Base-by-base conservation (phyloP, 2,888 invertebrate genomes). In the Tipula helvola region DNA sequence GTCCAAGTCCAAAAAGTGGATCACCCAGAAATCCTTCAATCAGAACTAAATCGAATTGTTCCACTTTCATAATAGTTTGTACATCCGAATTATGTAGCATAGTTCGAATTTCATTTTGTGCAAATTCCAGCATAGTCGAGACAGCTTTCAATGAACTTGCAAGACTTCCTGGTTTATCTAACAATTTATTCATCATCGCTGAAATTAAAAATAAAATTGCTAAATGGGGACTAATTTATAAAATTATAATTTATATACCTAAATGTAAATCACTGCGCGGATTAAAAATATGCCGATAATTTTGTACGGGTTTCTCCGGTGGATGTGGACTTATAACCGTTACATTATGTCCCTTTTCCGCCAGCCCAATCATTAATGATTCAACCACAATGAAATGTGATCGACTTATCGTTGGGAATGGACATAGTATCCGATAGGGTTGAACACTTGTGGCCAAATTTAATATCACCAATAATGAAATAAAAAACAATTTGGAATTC, bases 11-110 rank as follows among this genome's bases (percentile, higher is more conserved):
- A 7, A 87, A 18, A 7, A 71, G 36, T 10, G 86, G 86, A 36
- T 86, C 85, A 3, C 87, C 88, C 5, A 87, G 41, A 4, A 86
- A 47, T 3, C 39, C 84, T 8, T 84, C 84, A 39, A 84, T n/a
- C 13, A 84, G 10, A 0, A 87, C 57, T 84, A 88, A 87, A 87
- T 88, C 88, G 85, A 88, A 88, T 3, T 41, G 36, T 41, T 87
- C 87, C 4, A 86, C 86, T 13, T 39, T 42, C 86, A 87, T 87
- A 18, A 87, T 12, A 7, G 36, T 16, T 71, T 86, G 36, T 44
- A 87, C 87, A 86, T 87, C 36, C 5, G 57, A 42, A 41, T 87
- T 47, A 42, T 86, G 5, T 13, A 87, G 12, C 84, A 84, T 71
- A 10, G 71, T 71, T 3, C 71, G 71, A 28, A 71, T 71, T 28